Percentiles rank a stretch among this genome's conserved stretches.
phyloP scores from a whole-genome alignment of 2,797 vertebrate species.

The Sebastes variabilis region DNA sequence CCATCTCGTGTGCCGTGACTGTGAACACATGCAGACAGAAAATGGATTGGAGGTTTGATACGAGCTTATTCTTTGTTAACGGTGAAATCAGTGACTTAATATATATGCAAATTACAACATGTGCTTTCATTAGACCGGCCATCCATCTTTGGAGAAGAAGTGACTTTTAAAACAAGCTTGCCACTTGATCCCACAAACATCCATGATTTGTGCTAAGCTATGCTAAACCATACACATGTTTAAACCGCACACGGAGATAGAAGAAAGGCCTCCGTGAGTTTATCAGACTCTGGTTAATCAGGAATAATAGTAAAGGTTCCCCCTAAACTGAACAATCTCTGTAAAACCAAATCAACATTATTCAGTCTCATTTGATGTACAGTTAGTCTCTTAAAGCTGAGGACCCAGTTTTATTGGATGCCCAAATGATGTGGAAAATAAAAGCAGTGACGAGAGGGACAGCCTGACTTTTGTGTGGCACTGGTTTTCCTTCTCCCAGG shows the following conservation, averaged over 20 bases:
- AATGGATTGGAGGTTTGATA: neutral
- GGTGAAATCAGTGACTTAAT: slow-evolving; percentile 2
- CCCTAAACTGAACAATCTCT: too few relatives aligned
- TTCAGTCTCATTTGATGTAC: neutral
- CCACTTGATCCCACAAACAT: neutral
- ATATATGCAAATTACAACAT: slow-evolving; percentile 24
- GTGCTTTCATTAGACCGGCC: neutral
- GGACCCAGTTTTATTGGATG: slow-evolving; percentile 4
- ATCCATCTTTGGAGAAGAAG: slow-evolving; percentile 6
- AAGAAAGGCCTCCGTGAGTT: neutral
- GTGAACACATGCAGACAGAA: neutral
- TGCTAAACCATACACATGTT: neutral
- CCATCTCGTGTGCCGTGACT: neutral
- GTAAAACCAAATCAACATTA: neutral
- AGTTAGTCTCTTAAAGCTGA: neutral
- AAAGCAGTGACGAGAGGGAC: neutral
- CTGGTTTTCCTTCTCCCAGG: slow-evolving; percentile 19
- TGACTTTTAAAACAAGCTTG: neutral
- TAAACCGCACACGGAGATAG: neutral
- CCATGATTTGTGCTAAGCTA: neutral
- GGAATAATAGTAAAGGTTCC: neutral
- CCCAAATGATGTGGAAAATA: neutral
- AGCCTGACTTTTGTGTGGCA: slow-evolving; percentile 33
- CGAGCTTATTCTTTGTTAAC: neutral
- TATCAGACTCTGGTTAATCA: neutral